These are phyloP conservation scores for Accipiter virgatus DNA, from an alignment of 2,113 vertebrate species.

Conservation along the genomic window DNA sequence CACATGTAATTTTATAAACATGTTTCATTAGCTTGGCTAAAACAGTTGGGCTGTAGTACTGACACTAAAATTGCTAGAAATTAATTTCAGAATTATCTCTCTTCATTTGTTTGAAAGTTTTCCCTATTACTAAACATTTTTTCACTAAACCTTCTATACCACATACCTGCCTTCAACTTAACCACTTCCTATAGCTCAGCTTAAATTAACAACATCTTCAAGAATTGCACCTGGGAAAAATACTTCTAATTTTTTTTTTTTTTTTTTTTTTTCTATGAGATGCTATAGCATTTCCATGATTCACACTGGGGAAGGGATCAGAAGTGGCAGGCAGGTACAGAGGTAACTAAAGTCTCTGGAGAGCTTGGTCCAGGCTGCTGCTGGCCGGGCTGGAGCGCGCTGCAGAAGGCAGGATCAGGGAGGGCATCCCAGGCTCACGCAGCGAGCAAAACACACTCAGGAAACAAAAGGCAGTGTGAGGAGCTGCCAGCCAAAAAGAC, in stretches of 20 bases:
- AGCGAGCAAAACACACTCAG: background rate
- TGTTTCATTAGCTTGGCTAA: background rate
- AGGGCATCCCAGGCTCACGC: background rate
- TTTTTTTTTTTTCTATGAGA: background rate
- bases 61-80: background rate
- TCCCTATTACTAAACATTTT: background rate
- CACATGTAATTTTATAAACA: background rate
- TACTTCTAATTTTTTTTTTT: background rate
- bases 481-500: background rate
- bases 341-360: background rate
- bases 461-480: background rate
- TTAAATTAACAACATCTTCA: background rate
- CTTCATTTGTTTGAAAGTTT: background rate
- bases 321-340: background rate
- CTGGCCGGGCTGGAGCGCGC: fast-evolving
- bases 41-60: background rate
- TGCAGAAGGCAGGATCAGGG: background rate
- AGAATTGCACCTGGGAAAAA: background rate
- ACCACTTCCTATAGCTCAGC: background rate
- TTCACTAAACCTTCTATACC: background rate
- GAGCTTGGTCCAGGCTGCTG: background rate
- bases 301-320: background rate
- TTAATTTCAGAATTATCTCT: background rate
- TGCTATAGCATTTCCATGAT: background rate
- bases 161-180: background rate